These are phyloP conservation scores for Diachasma alloeum DNA, from an alignment of 1,140 invertebrate genomes.

Conservation along the genomic window DNA sequence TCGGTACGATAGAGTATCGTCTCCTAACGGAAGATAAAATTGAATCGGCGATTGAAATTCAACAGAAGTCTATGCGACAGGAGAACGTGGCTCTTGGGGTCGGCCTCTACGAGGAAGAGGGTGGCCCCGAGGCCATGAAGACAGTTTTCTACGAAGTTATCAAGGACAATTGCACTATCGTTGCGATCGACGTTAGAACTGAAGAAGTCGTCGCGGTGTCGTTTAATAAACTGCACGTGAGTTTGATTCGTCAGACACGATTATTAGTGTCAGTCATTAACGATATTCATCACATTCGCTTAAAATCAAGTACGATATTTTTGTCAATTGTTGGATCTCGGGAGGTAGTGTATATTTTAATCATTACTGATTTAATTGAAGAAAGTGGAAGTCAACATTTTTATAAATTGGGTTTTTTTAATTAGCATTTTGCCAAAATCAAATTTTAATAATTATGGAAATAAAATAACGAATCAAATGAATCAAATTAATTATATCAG, in stretches of 20 bases:
- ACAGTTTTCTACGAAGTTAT: slow-evolving; percentile 42
- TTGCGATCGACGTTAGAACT: slow-evolving; percentile 44
- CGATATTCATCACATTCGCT: too few relatives aligned
- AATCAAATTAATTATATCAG: too few relatives aligned
- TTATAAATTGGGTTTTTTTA: too few relatives aligned
- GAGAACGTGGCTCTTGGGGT: slow-evolving; percentile 43
- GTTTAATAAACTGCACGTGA: slow-evolving; percentile 52
- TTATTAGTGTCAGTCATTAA: too few relatives aligned
- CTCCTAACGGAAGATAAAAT: slow-evolving; percentile 37
- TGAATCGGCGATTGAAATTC: slow-evolving; percentile 35
- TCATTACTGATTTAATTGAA: too few relatives aligned
- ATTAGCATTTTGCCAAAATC: too few relatives aligned
- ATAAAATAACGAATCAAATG: too few relatives aligned
- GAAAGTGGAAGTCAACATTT: too few relatives aligned
- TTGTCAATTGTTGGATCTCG: too few relatives aligned
- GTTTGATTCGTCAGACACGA: slow-evolving; percentile 11
- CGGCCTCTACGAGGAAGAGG: slow-evolving; percentile 42
- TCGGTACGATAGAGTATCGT: slow-evolving; percentile 36
- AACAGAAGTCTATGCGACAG: slow-evolving; percentile 38
- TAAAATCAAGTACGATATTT: too few relatives aligned
- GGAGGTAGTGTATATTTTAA: too few relatives aligned
- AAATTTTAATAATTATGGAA: too few relatives aligned
- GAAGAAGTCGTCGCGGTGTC: slow-evolving; percentile 44
- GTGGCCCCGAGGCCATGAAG: slow-evolving; percentile 47
- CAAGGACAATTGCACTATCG: slow-evolving; percentile 46